Percentiles rank a stretch among this genome's conserved stretches.
phyloP scores from a whole-genome alignment of 2,113 vertebrate genomes.

The Athene cunicularia region DNA sequence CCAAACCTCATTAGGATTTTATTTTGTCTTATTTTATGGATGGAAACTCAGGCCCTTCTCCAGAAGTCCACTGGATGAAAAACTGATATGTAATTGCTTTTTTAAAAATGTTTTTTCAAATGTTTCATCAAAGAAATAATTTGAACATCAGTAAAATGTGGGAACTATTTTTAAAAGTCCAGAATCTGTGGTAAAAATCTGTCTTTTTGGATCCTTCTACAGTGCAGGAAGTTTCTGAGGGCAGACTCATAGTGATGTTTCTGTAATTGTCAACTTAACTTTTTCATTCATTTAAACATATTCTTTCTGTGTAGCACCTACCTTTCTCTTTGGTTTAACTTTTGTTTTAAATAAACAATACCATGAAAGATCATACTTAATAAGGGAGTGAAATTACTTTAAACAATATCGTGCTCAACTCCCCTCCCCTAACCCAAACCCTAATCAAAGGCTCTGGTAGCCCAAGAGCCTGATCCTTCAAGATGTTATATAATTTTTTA shows the following conservation, averaged over 20 bases:
- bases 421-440: fast-evolving
- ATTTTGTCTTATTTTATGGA: background rate
- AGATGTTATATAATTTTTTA: background rate
- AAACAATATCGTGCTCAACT: background rate
- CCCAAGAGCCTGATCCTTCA: background rate
- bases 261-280: background rate
- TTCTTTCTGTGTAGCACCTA: background rate
- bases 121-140: background rate
- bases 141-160: background rate
- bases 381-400: background rate
- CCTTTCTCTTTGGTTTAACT: background rate
- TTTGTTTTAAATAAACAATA: background rate
- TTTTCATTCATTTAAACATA: background rate
- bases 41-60: background rate
- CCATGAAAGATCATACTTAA: background rate
- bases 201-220: background rate
- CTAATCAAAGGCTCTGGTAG: background rate
- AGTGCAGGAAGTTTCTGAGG: background rate
- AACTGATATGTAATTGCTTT: background rate
- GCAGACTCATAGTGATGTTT: background rate
- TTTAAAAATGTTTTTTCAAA: background rate
- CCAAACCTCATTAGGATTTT: background rate
- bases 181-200: background rate
- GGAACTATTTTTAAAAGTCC: background rate
- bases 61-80: background rate